These are phyloP conservation scores for Drosophila guanche DNA, from an alignment of 1,140 invertebrate genomes.

Conservation along the genomic window DNA sequence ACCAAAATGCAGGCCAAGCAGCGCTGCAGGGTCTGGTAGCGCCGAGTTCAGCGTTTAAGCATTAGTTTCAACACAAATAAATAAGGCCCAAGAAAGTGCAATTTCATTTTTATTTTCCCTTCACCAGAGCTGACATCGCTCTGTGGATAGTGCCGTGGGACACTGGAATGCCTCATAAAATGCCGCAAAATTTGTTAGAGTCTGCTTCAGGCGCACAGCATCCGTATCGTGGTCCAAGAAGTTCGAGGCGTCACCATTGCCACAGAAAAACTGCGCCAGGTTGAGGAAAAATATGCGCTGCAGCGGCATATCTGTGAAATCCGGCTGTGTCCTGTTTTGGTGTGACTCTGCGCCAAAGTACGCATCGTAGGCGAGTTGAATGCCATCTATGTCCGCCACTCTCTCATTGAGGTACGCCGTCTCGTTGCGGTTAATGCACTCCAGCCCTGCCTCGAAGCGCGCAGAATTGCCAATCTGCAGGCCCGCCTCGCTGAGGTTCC, in stretches of 20 bases:
- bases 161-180: constrained; percentile 50
- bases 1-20: constrained; percentile 91
- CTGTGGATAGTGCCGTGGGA: constrained; percentile 10
- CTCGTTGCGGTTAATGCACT: constrained; percentile 45
- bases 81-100: background rate
- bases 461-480: background rate
- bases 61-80: background rate
- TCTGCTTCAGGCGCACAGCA: constrained; percentile 48
- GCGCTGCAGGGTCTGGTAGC: constrained; percentile 93
- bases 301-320: constrained; percentile 26
- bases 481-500: constrained; percentile 28
- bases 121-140: constrained; percentile 61
- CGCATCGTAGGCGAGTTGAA: constrained; percentile 55
- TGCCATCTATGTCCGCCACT: constrained; percentile 59
- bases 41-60: background rate
- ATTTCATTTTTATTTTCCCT: background rate
- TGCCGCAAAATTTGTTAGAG: constrained; percentile 48
- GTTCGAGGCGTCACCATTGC: background rate
- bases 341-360: constrained; percentile 28
- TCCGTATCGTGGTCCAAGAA: constrained; percentile 60
- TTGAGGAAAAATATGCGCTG: constrained; percentile 66
- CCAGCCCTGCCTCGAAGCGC: constrained; percentile 9
- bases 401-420: constrained; percentile 59
- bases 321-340: background rate
- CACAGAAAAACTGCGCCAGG: constrained; percentile 73